Evolutionary conservation across 2,888 invertebrate genomes (phyloP), one percentile per base, ranked within the genome.

Genomic region (Xestia c-nigrum): DNA sequence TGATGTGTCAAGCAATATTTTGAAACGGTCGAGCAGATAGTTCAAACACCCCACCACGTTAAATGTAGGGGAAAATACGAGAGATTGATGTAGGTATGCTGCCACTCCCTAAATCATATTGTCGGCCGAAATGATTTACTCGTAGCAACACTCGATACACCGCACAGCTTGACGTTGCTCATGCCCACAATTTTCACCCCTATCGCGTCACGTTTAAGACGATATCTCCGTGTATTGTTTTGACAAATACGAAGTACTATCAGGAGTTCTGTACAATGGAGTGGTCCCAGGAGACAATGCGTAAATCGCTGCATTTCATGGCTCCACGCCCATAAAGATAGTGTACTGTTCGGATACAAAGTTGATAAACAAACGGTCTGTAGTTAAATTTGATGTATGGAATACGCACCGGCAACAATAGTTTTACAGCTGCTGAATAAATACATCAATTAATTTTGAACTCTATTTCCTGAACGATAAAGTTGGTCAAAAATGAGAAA

Each of bases 321-420:
- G 86, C 87, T 89, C 88, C 85, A 86, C 87, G 86, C 74, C 84
- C 90, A 90, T 91, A 91, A 91, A 91, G 91, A 92, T 92, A 90
- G 89, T 88, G 83, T 88, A 84, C 85, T 85, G 85, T 85, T 88
- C 86, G 88, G 89, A 89, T 88, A 90, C 88, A 89, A 89, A 90
- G 90, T 91, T 92, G 91, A 92, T 91, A 92, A 91, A 92, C 90
- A 91, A 89, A 89, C 89, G 85, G 84, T 87, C 85, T 86, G 86
- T 88, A 89, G 90, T 92, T 90, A 92, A 91, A 90, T 90, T 88
- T 92, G 92, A 92, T 90, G 88, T 90, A 91, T 91, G 88, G 88
- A 85, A 85, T 82, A 83, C 78, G 80, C 76, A 78, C 81, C 21
- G 50, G 24, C 76, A 75, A 78, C n/a, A 72, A 78, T 74, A 59